Percentiles rank a stretch among this genome's conserved stretches.
Evolutionary conservation across 2,113 vertebrate species (phyloP).

Genomic region (Procapra przewalskii): DNA sequence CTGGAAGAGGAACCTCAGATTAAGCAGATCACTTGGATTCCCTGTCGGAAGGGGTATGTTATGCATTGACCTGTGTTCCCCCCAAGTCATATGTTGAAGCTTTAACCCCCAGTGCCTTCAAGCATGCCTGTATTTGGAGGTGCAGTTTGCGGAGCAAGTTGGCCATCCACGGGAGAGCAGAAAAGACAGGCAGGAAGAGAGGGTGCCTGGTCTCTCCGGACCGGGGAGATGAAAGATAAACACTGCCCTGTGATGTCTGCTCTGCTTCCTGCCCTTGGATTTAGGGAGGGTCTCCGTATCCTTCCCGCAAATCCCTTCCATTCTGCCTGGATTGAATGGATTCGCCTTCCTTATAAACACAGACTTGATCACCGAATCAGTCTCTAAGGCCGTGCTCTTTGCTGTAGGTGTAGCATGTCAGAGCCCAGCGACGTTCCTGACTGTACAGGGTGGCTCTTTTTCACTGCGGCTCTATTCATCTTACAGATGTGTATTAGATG

Average conservation of each 20-base stretch:
- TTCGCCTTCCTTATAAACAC: neutral
- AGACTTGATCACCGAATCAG: too few species aligned
- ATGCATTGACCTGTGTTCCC: neutral
- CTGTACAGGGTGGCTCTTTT: accelerated
- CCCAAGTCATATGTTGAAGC: neutral
- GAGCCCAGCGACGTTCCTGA: neutral
- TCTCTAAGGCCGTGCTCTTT: neutral
- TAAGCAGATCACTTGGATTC: neutral
- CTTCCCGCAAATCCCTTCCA: neutral
- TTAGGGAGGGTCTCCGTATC: neutral
- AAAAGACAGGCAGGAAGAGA: neutral
- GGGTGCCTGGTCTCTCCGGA: neutral
- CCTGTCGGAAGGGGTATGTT: neutral
- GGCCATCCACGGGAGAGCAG: neutral
- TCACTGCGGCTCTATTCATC: neutral
- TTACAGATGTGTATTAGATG: neutral
- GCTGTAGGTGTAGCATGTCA: neutral
- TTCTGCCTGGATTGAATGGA: neutral
- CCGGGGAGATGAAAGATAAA: neutral
- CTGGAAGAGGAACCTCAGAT: neutral
- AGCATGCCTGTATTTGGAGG: neutral
- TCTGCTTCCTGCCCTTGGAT: neutral
- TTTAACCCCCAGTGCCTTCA: neutral
- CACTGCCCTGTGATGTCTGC: neutral
- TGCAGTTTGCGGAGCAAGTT: neutral